Evolutionary conservation across 35 echinoderm and acorn worm species (phyloP), one percentile per base, ranked within the genome.

Genomic region (Ptychodera flava): DNA sequence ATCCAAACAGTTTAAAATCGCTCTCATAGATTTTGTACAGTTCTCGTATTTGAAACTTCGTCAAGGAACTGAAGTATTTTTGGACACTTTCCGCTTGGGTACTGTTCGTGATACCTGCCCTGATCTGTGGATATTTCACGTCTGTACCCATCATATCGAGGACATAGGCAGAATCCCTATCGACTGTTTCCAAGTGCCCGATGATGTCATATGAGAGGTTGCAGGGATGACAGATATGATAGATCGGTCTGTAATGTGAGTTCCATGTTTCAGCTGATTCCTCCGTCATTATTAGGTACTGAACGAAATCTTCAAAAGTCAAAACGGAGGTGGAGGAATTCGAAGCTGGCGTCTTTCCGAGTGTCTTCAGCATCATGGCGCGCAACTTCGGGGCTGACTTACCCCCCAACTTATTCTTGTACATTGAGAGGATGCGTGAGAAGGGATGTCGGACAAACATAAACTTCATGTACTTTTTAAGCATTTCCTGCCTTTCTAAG

Each of bases 361-460:
- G 36, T 52, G 79, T 28, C 29, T 31, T 76, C 33, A 30, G 83
- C 38, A 0, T 29, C 78, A 16, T 30, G 32, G 77, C 77, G 79
- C 28, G 35, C 76, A 31, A 80, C 35, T 53, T 90, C 86, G 35
- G 28, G 0, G 85, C 83, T 31, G 38, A 77, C 0, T 91, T 91
- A 0, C 85, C 88, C 33, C 86, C 80, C 1, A 94, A 82, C 78
- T 94, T 94, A 78, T 91, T 91, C n/a, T 89, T 82, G 38, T 79
- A 94, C 36, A 81, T 89, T 1, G 92, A 94, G n/a, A 94, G 85
- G 30, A 94, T 29, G 30, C 92, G 85, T 28, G 89, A 88, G 33
- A 94, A 85, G 29, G 92, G 92, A 78, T 94, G 92, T 29, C 92
- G 89, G 1, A 94, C 92, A 52, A 94, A 84, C 0, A 94, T n/a